Base-by-base conservation (phyloP, 2,888 invertebrate species). In the Tigriopus californicus region DNA sequence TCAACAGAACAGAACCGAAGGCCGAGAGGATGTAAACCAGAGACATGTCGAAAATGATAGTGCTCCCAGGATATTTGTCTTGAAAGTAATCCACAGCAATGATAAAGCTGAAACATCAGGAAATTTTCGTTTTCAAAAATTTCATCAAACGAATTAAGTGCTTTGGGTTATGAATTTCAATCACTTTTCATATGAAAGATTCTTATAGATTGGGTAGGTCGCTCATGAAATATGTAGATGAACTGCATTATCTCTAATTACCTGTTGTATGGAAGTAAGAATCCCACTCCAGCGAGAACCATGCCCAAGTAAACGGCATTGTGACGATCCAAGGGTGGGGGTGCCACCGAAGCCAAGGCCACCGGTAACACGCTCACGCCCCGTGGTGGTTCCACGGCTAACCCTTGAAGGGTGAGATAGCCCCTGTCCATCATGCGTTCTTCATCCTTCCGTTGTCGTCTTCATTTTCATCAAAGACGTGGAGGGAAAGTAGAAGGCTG, bases 31-130 rank as follows among this genome's bases (percentile, higher is more conserved):
- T 89, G 72, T 91, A 91, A 46, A 89, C 85, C 63, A 88, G 79
- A 13, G 88, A 88, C 84, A 91, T 88, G 70, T 91, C 91, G 70
- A 91, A 84, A 67, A 90, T 83, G 62, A 91, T 87, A 1, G 85
- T 84, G 0, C 85, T 80, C 60, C 81, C 81, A 3, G 33, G 33
- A 70, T 85, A 90, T 65, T 83, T 79, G 20, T 77, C 76, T 73
- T 88, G 86, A 74, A 88, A 91, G 73, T 87, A 91, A 73, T 91
- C 91, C 66, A 88, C 87, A 10, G 91, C 90, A 73, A 89, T 88
- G 68, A 91, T 87, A 71, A 91, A 91, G 70, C 89, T 88, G 75
- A 54, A 75, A 71, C 12, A 42, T 42, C 42, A 42, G n/a, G n/a
- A n/a, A n/a, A n/a, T n/a, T n/a, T n/a, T n/a, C n/a, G n/a, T n/a